phyloP scores from a whole-genome alignment of 2,888 invertebrate species.

The Sylvicola fuscatus region DNA sequence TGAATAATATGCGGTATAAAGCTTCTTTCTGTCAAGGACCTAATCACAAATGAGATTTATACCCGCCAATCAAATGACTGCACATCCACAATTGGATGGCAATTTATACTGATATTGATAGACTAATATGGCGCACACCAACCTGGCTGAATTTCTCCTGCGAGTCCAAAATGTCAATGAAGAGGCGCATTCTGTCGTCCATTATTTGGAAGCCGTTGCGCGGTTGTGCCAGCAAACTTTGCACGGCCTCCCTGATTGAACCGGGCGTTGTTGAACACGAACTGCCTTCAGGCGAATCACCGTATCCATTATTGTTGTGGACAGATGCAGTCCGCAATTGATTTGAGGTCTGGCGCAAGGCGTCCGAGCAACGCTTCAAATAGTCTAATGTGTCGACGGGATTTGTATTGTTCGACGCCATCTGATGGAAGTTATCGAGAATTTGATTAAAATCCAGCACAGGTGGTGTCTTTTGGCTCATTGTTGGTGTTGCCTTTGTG shows the following conservation, averaged over 20 bases:
- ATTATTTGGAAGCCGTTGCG: conserved; percentile 55
- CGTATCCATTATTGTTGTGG: conserved; percentile 8
- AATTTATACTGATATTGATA: too few relatives aligned
- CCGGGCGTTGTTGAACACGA: conserved; percentile 32
- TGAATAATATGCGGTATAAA: too few relatives aligned
- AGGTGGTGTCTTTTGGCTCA: conserved; percentile 12
- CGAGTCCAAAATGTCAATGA: conserved; percentile 64
- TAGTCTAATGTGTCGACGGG: conserved; percentile 17
- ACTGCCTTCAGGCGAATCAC: conserved; percentile 18
- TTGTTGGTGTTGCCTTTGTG: conserved; percentile 9
- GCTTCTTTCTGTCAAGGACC: too few relatives aligned
- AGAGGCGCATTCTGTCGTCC: conserved; percentile 56
- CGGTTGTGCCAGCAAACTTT: conserved; percentile 44
- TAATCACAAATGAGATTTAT: too few relatives aligned
- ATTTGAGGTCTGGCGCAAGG: conserved; percentile 21
- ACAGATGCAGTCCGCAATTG: conserved; percentile 19
- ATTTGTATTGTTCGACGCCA: conserved; percentile 15
- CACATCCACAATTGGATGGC: too few relatives aligned
- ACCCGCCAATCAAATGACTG: too few relatives aligned
- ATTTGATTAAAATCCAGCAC: conserved; percentile 24
- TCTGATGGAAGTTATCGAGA: conserved; percentile 23
- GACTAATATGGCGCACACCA: too few relatives aligned
- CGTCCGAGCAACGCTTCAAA: conserved; percentile 24
- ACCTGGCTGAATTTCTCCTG: conserved; percentile 70
- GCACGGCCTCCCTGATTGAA: conserved; percentile 46